Conservation (phyloP, 2,113 vertebrate genomes). For the Coptodon rendalli region DNA sequence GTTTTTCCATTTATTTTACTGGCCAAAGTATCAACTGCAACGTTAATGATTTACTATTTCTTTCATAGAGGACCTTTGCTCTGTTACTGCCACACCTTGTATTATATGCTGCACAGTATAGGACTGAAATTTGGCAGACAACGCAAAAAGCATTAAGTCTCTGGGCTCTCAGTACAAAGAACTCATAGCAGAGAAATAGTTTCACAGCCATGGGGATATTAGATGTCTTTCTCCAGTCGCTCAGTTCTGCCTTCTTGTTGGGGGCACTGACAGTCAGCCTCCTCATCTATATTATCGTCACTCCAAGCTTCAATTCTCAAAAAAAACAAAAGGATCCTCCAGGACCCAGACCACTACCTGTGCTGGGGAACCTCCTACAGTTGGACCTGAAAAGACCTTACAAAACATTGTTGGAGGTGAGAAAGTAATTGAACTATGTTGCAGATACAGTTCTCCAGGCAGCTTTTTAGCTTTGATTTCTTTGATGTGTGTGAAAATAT, state of each 20-base stretch:
- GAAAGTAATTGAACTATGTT: neutral
- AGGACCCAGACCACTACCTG: neutral
- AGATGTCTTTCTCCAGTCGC: neutral
- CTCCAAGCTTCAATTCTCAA: neutral
- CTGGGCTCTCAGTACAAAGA: neutral
- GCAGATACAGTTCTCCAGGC: neutral
- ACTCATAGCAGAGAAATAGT: neutral
- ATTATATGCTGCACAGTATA: neutral
- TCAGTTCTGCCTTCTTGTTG: neutral
- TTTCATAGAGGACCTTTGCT: neutral
- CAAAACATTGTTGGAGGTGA: conserved; percentile 3
- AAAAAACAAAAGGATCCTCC: neutral
- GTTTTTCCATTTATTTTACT: neutral
- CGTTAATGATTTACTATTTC: neutral
- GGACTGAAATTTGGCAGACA: neutral
- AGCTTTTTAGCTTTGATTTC: neutral
- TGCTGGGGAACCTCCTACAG: neutral
- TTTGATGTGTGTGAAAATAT: neutral
- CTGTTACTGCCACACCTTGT: neutral
- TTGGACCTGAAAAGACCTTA: neutral
- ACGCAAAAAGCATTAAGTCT: neutral
- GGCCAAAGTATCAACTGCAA: neutral
- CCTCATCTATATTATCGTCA: neutral
- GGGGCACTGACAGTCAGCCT: neutral
- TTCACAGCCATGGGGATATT: neutral